Base-by-base conservation (phyloP, 1,140 invertebrate species). In the Ips typographus region DNA sequence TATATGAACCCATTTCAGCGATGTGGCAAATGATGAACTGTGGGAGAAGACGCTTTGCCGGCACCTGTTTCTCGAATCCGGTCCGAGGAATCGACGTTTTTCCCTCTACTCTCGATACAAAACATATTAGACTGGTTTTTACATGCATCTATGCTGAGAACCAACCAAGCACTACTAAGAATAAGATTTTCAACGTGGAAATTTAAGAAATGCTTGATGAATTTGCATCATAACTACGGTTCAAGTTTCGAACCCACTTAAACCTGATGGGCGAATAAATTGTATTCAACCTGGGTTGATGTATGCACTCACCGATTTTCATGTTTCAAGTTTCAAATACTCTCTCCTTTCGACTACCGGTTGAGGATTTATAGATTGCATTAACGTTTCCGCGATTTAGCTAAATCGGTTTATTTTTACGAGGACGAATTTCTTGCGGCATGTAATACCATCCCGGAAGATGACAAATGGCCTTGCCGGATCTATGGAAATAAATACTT, bases 21-120 rank as follows among this genome's bases (percentile, higher is more conserved):
- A 60, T 68, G 65, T 68, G 65, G 65, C 65, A 68, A 68, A 68
- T 68, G 65, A 68, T 68, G 57, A 53, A 68, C 65, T 68, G 65
- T 68, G 65, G 57, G 65, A 66, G 49, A 52, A 60, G 40, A 51
- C 39, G 47, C 39, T 60, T 60, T 44, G 43, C 65, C 65, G 44
- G 65, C 65, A 68, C 65, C 65, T 68, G 64, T 66, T 66, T 42
- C 52, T 47, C 37, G 53, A 55, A 66, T 66, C 22, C 22, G 65
- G 65, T 60, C 65, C 47, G 43, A 22, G 40, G 39, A 52, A 68
- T 60, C 65, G 65, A 68, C 65, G 47, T 68, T 60, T 41, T 42
- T 59, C 42, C 55, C 36, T 53, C 62, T 65, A 55, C 62, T 65
- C 56, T 38, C 62, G 52, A 65, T 65, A 65, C 52, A 65, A 55